phyloP scores from a whole-genome alignment of 2,113 vertebrate species.

The Pionites leucogaster region DNA sequence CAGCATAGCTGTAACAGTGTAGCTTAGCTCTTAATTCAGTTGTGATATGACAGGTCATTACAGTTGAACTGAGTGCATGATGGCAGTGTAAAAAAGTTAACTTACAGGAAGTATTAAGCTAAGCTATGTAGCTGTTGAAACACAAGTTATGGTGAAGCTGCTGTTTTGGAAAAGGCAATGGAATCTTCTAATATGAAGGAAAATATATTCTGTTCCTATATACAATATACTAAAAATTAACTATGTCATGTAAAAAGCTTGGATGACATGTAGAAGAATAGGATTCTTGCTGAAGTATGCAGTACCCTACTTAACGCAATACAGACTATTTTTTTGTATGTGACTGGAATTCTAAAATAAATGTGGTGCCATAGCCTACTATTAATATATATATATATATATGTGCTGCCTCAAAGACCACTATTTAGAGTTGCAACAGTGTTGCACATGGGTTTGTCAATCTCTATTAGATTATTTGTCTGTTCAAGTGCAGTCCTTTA shows the following conservation, averaged over 20 bases:
- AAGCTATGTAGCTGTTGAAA: neutral
- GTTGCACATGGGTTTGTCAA: neutral
- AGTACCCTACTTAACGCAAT: neutral
- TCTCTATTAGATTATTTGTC: neutral
- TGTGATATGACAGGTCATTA: neutral
- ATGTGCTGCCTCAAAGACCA: accelerated
- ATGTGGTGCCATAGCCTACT: neutral
- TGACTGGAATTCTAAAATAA: neutral
- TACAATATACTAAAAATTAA: neutral
- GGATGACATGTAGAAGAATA: neutral
- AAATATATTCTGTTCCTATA: neutral
- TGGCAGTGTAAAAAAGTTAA: neutral
- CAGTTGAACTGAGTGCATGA: neutral
- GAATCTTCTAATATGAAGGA: neutral
- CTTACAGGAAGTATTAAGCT: neutral
- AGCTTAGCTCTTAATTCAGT: neutral
- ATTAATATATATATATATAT: neutral
- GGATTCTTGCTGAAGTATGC: neutral
- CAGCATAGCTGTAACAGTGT: neutral
- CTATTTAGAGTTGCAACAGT: neutral
- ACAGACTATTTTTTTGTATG: neutral
- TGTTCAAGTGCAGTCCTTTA: neutral
- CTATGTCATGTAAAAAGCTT: neutral
- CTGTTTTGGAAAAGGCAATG: neutral
- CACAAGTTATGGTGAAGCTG: neutral